Base-by-base conservation (phyloP, 2,888 invertebrate species). In the Endomychus coccineus region DNA sequence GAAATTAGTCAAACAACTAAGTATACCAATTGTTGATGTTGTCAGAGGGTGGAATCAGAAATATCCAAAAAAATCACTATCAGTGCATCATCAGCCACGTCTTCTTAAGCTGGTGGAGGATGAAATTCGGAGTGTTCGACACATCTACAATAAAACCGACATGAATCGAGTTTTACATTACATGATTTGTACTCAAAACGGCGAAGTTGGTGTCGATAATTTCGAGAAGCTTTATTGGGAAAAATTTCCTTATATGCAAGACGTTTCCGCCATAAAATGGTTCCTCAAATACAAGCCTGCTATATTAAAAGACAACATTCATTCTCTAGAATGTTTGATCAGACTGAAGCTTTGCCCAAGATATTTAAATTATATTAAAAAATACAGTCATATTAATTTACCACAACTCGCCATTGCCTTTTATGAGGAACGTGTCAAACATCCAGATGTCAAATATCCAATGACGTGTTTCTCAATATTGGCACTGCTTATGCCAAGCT, bases 221-320 rank as follows among this genome's bases (percentile, higher is more conserved):
- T 34, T 34, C 17, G 24, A 17, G 10, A 4, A 27, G 14, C 14
- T 19, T 14, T 34, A 34, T 14, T 34, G 27, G 6, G 14, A 27
- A 1, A 15, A 27, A 19, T 12, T 34, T 3, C 6, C 14, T 1
- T 12, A 6, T n/a, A 3, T 27, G 12, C 14, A 25, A 2, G 27
- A 34, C 21, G 1, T 7, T 12, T 11, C 34, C 2, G 10, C 27
- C 17, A 27, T 19, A 5, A 27, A 7, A 12, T 34, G 34, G 34
- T 34, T 27, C 9, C 9, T 34, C 10, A 34, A 34, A 34, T 19
- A 34, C 13, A 34, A 27, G 27, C 34, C 34, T 14, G 16, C 27
- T 2, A 21, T 34, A 9, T 34, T 34, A 10, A 2, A 13, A 11
- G 25, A 27, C 14, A 2, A 27, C 9, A 27, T 34, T 10, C 21